Conservation (phyloP, 1,140 invertebrate species). For the Lamellibrachia luymesi region DNA sequence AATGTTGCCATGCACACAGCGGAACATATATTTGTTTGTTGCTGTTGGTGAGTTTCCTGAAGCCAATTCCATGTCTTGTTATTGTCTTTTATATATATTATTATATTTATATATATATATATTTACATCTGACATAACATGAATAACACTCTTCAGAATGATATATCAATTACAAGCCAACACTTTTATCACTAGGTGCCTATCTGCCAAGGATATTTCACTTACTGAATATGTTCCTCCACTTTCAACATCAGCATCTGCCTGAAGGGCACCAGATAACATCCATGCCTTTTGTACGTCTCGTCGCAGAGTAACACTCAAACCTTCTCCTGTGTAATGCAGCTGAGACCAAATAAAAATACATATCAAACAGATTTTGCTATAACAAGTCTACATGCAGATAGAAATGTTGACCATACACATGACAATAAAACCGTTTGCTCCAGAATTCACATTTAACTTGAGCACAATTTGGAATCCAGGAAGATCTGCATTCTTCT, state of each 20-base stretch:
- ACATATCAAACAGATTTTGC: background rate
- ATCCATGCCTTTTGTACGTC: background rate
- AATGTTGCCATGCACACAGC: background rate
- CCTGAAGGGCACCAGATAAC: background rate
- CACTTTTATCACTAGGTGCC: too few relatives aligned
- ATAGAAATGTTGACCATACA: background rate
- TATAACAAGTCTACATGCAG: background rate
- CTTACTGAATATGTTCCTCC: background rate
- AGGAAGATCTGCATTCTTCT: too few relatives aligned
- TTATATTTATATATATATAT: too few relatives aligned
- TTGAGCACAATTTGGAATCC: too few relatives aligned
- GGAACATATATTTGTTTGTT: too few relatives aligned
- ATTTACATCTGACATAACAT: too few relatives aligned
- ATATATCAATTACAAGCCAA: too few relatives aligned
- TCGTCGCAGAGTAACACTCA: background rate
- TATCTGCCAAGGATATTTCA: background rate
- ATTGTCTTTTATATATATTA: too few relatives aligned
- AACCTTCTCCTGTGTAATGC: background rate
- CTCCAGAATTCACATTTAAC: background rate
- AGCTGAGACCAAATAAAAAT: background rate
- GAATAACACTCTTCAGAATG: too few relatives aligned
- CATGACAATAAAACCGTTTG: background rate
- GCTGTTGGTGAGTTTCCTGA: too few relatives aligned
- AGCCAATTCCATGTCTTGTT: background rate
- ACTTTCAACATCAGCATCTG: background rate